Percentiles rank a stretch among this genome's conserved stretches.
These are phyloP conservation scores for Choristoneura fumiferana DNA, from an alignment of 1,140 invertebrate species.

Conservation along the genomic window DNA sequence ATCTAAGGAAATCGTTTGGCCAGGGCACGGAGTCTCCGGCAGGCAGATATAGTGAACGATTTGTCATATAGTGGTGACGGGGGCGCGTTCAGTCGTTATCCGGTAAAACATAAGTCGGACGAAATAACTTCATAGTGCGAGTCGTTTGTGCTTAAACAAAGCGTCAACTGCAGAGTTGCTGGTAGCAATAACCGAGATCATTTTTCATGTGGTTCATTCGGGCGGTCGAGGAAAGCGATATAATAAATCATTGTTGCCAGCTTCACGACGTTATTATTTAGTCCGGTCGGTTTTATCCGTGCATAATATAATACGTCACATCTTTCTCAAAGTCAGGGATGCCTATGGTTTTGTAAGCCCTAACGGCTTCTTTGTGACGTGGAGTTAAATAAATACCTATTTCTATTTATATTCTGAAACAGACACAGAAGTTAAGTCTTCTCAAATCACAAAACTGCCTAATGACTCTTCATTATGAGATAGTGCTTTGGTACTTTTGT, in stretches of 20 bases:
- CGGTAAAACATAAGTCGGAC: slow-evolving; percentile 61
- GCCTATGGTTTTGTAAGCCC: background rate
- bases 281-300: slow-evolving; percentile 64
- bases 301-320: slow-evolving; percentile 57
- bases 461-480: no score
- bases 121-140: slow-evolving; percentile 69
- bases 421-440: no score
- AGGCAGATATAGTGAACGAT: slow-evolving; percentile 33
- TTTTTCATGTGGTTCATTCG: slow-evolving; percentile 77
- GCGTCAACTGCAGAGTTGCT: slow-evolving; percentile 73
- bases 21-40: background rate
- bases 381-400: no score
- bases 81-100: slow-evolving; percentile 37
- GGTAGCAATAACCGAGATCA: slow-evolving; percentile 73
- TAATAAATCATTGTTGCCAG: slow-evolving; percentile 76
- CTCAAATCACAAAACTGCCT: no score
- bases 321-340: slow-evolving; percentile 23
- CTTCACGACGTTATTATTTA: slow-evolving; percentile 75
- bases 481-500: no score
- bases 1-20: slow-evolving; percentile 6
- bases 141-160: slow-evolving; percentile 77
- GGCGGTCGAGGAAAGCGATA: slow-evolving; percentile 73
- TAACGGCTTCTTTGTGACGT: background rate
- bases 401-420: no score
- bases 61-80: slow-evolving; percentile 43